Evolutionary conservation across 2,888 invertebrate species (phyloP).

Genomic region (Nasonia oneida): DNA sequence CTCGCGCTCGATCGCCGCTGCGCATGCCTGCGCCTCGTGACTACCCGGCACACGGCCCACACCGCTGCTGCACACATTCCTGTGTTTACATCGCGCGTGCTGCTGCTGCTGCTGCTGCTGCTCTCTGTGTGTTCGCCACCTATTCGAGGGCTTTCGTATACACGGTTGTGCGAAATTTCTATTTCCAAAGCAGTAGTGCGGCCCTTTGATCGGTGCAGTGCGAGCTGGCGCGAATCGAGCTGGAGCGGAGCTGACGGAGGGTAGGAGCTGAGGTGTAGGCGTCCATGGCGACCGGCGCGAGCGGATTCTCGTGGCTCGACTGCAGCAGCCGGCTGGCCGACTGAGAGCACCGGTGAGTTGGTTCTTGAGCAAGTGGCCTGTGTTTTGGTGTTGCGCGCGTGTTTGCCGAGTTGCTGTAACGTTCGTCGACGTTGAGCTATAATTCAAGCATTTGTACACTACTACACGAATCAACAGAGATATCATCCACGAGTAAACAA

Average conservation of each 20-base stretch:
- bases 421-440: no score
- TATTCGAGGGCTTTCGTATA: background rate
- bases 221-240: background rate
- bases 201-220: background rate
- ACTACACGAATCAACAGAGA: background rate
- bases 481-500: background rate
- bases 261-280: constrained; percentile 2
- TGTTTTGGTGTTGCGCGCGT: no score
- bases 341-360: constrained; percentile 44
- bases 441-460: no score
- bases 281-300: constrained; percentile 55
- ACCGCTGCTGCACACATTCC: background rate
- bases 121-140: background rate
- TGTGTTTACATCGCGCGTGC: constrained; percentile 53
- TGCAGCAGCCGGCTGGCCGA: constrained; percentile 43
- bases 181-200: no score
- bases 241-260: background rate
- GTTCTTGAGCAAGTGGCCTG: background rate
- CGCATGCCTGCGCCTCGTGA: constrained; percentile 1
- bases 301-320: constrained; percentile 37
- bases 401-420: no score
- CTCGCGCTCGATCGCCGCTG: background rate
- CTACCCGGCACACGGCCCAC: background rate
- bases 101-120: background rate
- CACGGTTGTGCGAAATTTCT: background rate